phyloP scores from a whole-genome alignment of 1,140 invertebrate genomes.

The Thaumatotibia leucotreta region DNA sequence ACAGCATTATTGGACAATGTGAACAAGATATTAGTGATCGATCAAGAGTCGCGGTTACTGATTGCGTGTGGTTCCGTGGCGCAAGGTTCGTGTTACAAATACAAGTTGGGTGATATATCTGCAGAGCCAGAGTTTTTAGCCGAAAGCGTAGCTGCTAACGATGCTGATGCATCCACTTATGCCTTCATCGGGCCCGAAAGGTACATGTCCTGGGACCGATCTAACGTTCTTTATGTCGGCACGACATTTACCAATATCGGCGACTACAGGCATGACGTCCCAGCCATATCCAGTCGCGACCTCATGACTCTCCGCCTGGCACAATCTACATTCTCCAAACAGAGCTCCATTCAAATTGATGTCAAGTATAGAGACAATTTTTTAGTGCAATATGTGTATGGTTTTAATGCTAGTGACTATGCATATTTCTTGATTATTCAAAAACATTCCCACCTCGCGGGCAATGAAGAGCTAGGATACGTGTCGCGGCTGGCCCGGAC shows the following conservation, averaged over 20 bases:
- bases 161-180: conserved; percentile 92
- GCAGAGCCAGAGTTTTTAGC: conserved; percentile 85
- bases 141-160: conserved; percentile 92
- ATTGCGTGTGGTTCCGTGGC: conserved; percentile 92
- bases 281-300: conserved; percentile 92
- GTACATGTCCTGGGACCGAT: conserved; percentile 85
- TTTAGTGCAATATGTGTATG: conserved; percentile 95
- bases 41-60: conserved; percentile 86
- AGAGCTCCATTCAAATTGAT: conserved; percentile 93
- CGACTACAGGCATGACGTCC: conserved; percentile 95
- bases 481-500: conserved; percentile 92
- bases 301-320: conserved; percentile 87
- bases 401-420: conserved; percentile 95
- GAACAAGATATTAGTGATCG: conserved; percentile 94
- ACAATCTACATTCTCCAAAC: conserved; percentile 90
- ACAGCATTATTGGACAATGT: conserved; percentile 87
- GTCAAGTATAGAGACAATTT: conserved; percentile 97
- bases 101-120: conserved; percentile 89
- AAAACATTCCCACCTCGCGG: conserved; percentile 91
- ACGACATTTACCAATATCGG: conserved; percentile 96
- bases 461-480: conserved; percentile 92
- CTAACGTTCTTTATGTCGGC: conserved; percentile 94
- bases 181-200: conserved; percentile 96
- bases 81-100: conserved; percentile 93
- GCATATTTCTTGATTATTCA: conserved; percentile 97